Base-by-base conservation (phyloP, 2,113 vertebrate genomes). In the Lethenteron reissneri region DNA sequence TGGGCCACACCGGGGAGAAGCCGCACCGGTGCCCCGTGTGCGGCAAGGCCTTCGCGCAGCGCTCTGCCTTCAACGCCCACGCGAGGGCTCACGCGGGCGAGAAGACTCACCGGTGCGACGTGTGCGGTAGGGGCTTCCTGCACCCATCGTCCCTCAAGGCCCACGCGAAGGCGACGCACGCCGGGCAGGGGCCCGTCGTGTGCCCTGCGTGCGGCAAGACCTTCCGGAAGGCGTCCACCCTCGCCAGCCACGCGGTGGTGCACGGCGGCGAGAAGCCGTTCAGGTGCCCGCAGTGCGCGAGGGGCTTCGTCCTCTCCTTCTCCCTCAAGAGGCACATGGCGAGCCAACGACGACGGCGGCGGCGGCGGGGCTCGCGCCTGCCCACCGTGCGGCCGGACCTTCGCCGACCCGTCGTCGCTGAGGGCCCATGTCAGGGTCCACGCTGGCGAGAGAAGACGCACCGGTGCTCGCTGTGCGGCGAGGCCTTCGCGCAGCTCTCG, bases 11-110 rank as follows among this genome's bases (percentile, higher is more conserved):
- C 83, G 85, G 85, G 58, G 85, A 86, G 80, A 86, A 86, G 73
- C 85, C 85, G 1, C 84, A 85, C 11, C 77, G 83, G 71, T 85
- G 84, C 70, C 81, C 81, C 70, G 83, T 86, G 72, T 86, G 85
- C 21, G 83, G 85, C 13, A 85, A 76, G 75, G 81, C 78, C 71
- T 85, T 85, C 80, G 83, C 85, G 57, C 81, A 86, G 69, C 84
- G 81, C 77, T 85, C 87, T 3, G 83, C 84, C 75, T 82, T 89
- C 73, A 80, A 85, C 77, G 84, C 83, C 41, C 85, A 86, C 80
- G 82, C 80, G 75, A 73, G 83, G 62, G 85, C 84, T 72, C 84
- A 86, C 79, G 78, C 75, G 21, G 78, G 77, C 74, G 80, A 80
- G 75, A 75, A 76, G 73, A 80, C 82, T 0, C 83, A 83, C 79